Evolutionary conservation across 2,113 vertebrate species (phyloP), one percentile per base, ranked within the genome.

Genomic region (Crotalus horridus): DNA sequence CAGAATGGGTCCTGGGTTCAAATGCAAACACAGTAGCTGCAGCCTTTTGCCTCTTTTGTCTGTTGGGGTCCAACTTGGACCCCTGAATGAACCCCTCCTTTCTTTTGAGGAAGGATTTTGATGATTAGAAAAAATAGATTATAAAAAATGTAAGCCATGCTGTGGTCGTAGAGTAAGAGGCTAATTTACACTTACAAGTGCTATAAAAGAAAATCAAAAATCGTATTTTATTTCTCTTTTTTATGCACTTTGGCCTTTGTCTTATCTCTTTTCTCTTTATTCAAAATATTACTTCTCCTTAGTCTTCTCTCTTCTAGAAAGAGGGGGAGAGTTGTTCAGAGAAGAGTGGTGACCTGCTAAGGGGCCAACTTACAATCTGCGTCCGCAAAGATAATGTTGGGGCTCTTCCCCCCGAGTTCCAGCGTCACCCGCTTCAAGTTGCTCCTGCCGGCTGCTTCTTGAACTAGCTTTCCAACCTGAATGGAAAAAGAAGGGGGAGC

Each of bases 381-480:
- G 98, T 99, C 99, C 97, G 99, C 99, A 95, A 99, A 99, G 97
- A 99, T 99, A 96, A 99, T 99, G 97, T 99, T 99, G 96, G 99
- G 99, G 96, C 98, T 99, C 97, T 99, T 99, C 92, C 99, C 99
- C 96, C 99, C 99, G 93, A 99, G 98, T 97, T 99, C 99, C 97
- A 99, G 98, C 29, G 99, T 99, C 94, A 99, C 98, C 98, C 99
- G 98, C 98, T 99, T 99, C 98, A 99, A 97, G 97, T 99, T 99
- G 97, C 98, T 99, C 97, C 98, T 99, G 96, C 99, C 99, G 96
- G 99, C 99, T 97, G 99, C 99, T 98, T 99, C 99, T 98, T 99
- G 99, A 97, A 99, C 99, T 97, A 99, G 98, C 96, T 99, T 99
- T 95, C 99, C 99, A 95, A 99, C 98, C 99, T 99, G 97, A 92